Percentiles rank a stretch among this genome's conserved stretches.
Evolutionary conservation across 2,113 vertebrate species (phyloP).

Genomic region (Thamnophis sirtalis): DNA sequence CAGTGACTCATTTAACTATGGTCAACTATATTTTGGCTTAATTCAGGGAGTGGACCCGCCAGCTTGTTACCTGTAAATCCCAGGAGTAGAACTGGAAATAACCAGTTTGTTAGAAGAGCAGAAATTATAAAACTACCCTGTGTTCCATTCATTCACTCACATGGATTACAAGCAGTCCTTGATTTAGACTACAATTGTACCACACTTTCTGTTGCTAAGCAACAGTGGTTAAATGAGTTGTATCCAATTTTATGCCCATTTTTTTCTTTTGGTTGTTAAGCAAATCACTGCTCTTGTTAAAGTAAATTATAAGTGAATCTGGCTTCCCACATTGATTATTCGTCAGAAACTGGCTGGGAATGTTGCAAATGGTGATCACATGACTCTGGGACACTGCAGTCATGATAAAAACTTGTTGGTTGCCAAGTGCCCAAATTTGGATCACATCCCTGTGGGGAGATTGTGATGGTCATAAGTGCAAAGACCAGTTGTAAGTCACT

Average conservation of each 20-base stretch:
- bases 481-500: background rate
- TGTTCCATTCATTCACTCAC: background rate
- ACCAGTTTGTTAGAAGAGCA: background rate
- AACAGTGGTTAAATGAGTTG: background rate
- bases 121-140: background rate
- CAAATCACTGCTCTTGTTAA: background rate
- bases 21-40: background rate
- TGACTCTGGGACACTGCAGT: background rate
- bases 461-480: background rate
- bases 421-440: background rate
- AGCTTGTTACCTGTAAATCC: background rate
- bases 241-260: background rate
- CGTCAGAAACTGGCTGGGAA: background rate
- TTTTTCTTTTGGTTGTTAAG: background rate
- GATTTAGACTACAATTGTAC: background rate
- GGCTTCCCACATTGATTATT: background rate
- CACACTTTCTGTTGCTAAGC: background rate
- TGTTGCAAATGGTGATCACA: background rate
- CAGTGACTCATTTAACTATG: background rate
- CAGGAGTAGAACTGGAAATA: background rate
- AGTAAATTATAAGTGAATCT: background rate
- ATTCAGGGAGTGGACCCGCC: background rate
- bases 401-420: background rate
- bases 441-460: background rate
- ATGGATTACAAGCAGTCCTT: background rate